Percentiles rank a stretch among this genome's conserved stretches.
These are phyloP conservation scores for Lasioglossum oenotherae DNA, from an alignment of 2,888 invertebrate species.

Conservation along the genomic window DNA sequence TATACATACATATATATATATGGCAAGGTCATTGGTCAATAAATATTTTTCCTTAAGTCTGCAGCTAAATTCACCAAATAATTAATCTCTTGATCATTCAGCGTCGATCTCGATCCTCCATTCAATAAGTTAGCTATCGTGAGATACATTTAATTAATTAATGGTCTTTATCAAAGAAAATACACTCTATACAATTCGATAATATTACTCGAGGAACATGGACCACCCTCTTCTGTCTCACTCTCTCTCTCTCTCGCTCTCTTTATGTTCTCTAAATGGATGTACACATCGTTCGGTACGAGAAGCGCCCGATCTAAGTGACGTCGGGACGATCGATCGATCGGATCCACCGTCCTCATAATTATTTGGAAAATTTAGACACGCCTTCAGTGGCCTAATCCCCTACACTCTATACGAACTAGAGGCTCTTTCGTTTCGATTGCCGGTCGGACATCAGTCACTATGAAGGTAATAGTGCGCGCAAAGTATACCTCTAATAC, in stretches of 20 bases:
- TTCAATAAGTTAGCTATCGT: slow-evolving; percentile 51
- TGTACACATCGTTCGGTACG: slow-evolving; percentile 20
- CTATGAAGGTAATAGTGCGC: slow-evolving; percentile 77
- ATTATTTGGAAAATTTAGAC: slow-evolving; percentile 74
- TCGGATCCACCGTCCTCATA: slow-evolving; percentile 7
- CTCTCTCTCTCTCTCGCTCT: slow-evolving; percentile 6
- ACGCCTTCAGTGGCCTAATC: slow-evolving; percentile 60
- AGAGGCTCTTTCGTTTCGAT: slow-evolving; percentile 71
- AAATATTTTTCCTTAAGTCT: slow-evolving; percentile 77
- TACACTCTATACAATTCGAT: slow-evolving; percentile 43
- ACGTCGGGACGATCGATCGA: slow-evolving; percentile 10
- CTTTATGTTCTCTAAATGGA: slow-evolving; percentile 29
- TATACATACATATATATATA: slow-evolving; percentile 64
- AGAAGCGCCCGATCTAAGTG: not conserved
- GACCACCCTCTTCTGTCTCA: slow-evolving; percentile 28
- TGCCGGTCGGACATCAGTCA: slow-evolving; percentile 71
- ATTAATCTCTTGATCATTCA: slow-evolving; percentile 42
- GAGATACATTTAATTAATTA: slow-evolving; percentile 32
- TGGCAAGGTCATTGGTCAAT: slow-evolving; percentile 82
- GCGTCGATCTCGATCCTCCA: slow-evolving; percentile 6
- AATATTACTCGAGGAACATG: slow-evolving; percentile 64
- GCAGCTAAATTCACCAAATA: slow-evolving; percentile 72
- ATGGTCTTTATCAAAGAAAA: slow-evolving; percentile 31
- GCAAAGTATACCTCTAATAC: slow-evolving; percentile 72
- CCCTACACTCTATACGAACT: slow-evolving; percentile 73